Conservation (phyloP, 2,797 vertebrate genomes). For the Sciurus vulgaris region DNA sequence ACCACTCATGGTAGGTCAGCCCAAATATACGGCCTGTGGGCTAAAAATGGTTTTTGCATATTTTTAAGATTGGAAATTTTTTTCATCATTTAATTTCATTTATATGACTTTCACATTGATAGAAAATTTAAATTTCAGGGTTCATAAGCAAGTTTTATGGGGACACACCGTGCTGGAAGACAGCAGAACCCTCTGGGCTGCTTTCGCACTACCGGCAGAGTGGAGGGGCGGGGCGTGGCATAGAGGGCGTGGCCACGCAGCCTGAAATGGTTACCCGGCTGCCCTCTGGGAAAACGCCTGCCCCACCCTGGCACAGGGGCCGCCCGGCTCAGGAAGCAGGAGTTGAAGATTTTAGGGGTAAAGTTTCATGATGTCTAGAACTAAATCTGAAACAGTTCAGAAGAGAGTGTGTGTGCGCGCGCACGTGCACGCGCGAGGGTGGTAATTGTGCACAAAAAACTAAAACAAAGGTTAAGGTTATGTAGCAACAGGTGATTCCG, state of each 20-base stretch:
- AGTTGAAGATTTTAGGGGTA: background rate
- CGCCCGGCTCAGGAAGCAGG: background rate
- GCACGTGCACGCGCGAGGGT: fast-evolving
- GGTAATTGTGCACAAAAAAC: fast-evolving
- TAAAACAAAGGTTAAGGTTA: background rate
- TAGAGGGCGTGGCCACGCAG: fast-evolving
- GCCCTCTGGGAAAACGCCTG: too few species aligned
- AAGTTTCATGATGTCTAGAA: background rate
- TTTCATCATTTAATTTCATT: background rate
- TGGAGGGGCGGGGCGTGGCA: background rate
- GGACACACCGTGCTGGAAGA: background rate
- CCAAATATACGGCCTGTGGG: background rate
- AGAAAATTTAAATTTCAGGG: background rate
- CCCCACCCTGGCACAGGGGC: too few species aligned
- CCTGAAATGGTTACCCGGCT: background rate
- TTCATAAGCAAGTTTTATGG: background rate
- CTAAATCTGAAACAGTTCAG: background rate
- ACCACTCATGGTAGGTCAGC: fast-evolving
- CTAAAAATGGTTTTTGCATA: background rate
- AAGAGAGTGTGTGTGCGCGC: background rate
- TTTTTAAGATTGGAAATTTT: background rate
- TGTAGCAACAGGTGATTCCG: background rate
- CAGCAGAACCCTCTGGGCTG: fast-evolving
- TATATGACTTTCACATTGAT: background rate
- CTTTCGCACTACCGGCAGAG: background rate